Base-by-base conservation (phyloP, 2,888 invertebrate genomes). In the Perizoma affinitatum region DNA sequence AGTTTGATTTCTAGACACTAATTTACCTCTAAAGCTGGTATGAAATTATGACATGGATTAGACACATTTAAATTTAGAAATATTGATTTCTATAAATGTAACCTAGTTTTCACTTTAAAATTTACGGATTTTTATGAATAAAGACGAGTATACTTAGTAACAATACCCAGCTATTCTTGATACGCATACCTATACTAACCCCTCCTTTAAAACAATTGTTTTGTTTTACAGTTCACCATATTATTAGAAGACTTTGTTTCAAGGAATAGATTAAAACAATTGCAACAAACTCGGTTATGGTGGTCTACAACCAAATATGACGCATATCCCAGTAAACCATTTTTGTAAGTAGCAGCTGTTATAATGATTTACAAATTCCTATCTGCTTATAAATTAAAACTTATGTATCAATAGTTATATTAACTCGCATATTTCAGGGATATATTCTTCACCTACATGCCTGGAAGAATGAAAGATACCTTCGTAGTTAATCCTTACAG, bases 241-340 rank as follows among this genome's bases (percentile, higher is more conserved):
- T 67, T 90, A 53, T 38, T 89, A 36, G 71, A 86, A 11, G 77
- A 88, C 70, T 91, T 88, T 60, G 76, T 79, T 22, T 65, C 79
- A 38, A 83, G 90, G 61, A 90, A 88, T 64, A 80, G 82, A 66
- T 10, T 76, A 11, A 83, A 80, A 38, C 88, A 86, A 71, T 62
- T 89, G 0, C 75, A 84, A 57, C 90, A 90, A 71, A 84, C 86
- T 6, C 84, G 89, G 6, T 66, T 90, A 33, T 89, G 84, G 86
- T 91, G 91, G 91, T 59, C 90, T n/a, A 88, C 90, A 4, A 89
- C 82, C 61, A 83, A 84, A 68, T 84, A 80, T 61, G 90, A 91
- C 54, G 69, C 74, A 6, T 90, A 88, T 72, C 87, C 88, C 5
- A 80, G 79, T 64, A 81, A 88, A 76, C 62, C 84, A 5, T 90